Conservation (phyloP, 2,797 vertebrate species). For the Sebastes jordani region DNA sequence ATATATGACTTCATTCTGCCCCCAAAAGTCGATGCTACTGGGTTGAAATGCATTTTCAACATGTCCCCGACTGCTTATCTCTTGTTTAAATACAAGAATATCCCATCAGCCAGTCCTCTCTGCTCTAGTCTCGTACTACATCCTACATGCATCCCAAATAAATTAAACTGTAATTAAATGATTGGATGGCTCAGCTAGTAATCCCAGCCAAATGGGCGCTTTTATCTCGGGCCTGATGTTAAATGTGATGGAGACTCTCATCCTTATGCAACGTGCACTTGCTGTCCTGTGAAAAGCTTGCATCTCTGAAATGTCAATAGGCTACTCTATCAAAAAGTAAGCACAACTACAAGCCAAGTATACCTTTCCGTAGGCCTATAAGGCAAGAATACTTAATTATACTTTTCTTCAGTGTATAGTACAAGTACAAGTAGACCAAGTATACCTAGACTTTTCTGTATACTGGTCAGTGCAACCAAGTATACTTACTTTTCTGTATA, state of each 20-base stretch:
- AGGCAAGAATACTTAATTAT: too few species aligned
- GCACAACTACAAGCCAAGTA: too few species aligned
- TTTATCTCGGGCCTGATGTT: constrained; percentile 11
- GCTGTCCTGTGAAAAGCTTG: background rate
- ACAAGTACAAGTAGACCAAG: too few species aligned
- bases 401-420: too few species aligned
- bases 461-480: too few species aligned
- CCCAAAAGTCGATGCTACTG: constrained; percentile 23
- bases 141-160: constrained; percentile 5
- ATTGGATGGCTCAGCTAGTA: background rate
- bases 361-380: too few species aligned
- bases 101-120: background rate
- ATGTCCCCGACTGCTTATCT: background rate
- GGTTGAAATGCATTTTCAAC: constrained; percentile 26
- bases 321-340: too few species aligned
- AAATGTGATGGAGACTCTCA: background rate
- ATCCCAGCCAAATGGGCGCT: background rate
- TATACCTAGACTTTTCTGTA: too few species aligned
- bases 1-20: constrained; percentile 39
- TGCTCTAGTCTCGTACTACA: background rate
- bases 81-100: constrained; percentile 3
- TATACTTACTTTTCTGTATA: too few species aligned
- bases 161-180: constrained; percentile 29
- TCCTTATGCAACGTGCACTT: background rate
- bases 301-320: background rate